These are phyloP conservation scores for Ailuropoda melanoleuca DNA, from an alignment of 2,113 vertebrate genomes.

Conservation along the genomic window DNA sequence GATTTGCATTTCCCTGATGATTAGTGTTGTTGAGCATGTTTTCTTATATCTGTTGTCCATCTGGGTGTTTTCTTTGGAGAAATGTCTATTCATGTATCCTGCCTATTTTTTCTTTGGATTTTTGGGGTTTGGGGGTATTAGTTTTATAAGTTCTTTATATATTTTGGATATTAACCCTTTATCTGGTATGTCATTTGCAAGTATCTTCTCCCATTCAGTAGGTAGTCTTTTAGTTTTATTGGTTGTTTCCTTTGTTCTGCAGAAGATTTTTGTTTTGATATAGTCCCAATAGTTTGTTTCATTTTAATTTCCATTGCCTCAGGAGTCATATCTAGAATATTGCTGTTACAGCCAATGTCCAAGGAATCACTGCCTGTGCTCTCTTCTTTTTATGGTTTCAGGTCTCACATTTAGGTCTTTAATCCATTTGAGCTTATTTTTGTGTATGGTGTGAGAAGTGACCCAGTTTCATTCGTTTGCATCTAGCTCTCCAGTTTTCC, in stretches of 20 bases:
- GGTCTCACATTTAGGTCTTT: background rate
- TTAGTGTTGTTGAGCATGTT: background rate
- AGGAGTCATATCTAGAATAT: background rate
- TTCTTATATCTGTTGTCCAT: background rate
- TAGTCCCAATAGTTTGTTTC: background rate
- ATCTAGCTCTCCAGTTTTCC: background rate
- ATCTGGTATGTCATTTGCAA: background rate
- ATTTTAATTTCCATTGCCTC: background rate
- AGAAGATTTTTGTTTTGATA: background rate
- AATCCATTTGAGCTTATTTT: background rate
- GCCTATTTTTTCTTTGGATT: background rate
- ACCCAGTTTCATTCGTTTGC: background rate
- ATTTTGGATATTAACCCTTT: background rate
- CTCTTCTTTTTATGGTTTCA: background rate
- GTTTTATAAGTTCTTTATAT: background rate
- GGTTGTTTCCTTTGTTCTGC: background rate
- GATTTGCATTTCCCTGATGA: background rate
- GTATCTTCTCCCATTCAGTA: background rate
- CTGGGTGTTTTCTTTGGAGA: background rate
- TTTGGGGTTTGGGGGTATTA: background rate
- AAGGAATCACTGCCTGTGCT: background rate
- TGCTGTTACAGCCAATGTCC: background rate
- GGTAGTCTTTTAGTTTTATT: background rate
- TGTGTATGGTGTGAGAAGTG: background rate
- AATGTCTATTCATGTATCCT: background rate